A percentile compares a stretch with the other conserved stretches of the same genome.
phyloP scores from a whole-genome alignment of 2,797 vertebrate species.

The Rhincodon typus region DNA sequence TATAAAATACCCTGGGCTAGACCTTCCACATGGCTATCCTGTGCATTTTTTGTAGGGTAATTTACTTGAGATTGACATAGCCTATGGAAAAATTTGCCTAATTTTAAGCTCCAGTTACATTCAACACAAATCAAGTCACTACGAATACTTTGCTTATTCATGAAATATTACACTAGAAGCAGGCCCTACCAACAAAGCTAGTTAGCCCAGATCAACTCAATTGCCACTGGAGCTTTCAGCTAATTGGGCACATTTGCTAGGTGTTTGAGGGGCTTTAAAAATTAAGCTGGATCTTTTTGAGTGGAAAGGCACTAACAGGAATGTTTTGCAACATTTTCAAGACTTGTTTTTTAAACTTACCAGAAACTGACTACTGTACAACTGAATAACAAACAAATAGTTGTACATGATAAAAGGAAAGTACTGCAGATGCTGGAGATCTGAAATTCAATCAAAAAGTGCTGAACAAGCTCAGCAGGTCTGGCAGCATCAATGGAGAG shows the following conservation, averaged over 20 bases:
- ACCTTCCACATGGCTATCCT: neutral
- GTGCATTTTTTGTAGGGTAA: neutral
- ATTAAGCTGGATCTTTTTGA: neutral
- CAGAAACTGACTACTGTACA: neutral
- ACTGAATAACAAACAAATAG: neutral
- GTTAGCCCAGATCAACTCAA: neutral
- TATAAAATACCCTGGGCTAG: neutral
- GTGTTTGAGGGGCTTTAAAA: neutral
- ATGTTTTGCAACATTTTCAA: neutral
- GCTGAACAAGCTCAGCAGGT: too few species aligned
- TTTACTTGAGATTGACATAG: neutral
- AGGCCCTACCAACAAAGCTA: neutral
- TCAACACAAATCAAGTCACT: neutral
- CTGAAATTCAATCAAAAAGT: too few species aligned
- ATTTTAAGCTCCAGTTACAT: neutral
- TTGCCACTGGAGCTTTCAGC: neutral
- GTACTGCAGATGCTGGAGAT: too few species aligned
- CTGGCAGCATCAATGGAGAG: too few species aligned
- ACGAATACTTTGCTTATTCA: neutral
- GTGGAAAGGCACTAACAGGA: neutral
- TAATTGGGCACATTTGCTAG: neutral
- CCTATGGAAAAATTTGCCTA: neutral
- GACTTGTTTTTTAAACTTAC: neutral
- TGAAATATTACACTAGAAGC: neutral
- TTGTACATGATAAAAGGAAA: too few species aligned